phyloP scores from a whole-genome alignment of 2,797 vertebrate genomes.

The Hydrophis major region DNA sequence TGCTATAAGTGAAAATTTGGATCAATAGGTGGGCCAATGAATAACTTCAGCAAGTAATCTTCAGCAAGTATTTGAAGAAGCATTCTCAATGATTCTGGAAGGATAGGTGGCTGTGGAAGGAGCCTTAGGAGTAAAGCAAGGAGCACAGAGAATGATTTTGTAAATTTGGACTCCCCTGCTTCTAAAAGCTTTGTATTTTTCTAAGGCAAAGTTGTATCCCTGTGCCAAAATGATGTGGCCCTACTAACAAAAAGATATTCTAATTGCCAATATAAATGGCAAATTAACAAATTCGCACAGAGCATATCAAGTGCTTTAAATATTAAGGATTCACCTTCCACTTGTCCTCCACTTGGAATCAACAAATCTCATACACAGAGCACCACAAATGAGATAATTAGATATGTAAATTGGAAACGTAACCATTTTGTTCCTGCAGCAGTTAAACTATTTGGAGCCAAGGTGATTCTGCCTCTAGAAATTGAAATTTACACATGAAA shows the following conservation, averaged over 20 bases:
- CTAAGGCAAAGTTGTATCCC: neutral
- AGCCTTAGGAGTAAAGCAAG: neutral
- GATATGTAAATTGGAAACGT: neutral
- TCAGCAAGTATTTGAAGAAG: neutral
- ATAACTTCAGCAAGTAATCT: neutral
- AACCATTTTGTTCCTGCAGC: neutral
- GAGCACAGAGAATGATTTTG: neutral
- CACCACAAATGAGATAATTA: neutral
- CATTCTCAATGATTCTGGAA: neutral
- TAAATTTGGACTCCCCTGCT: neutral
- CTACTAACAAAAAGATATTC: neutral
- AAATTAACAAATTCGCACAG: neutral
- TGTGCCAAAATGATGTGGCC: neutral
- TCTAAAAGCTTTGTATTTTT: neutral
- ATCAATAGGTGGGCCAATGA: neutral
- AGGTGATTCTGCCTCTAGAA: neutral
- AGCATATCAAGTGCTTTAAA: neutral
- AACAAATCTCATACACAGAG: neutral
- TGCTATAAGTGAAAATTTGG: neutral
- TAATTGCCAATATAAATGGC: neutral
- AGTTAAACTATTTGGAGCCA: neutral
- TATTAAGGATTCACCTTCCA: neutral
- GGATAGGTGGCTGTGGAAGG: neutral
- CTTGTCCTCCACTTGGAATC: neutral
- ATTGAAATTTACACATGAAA: neutral